Percentiles rank a stretch among this genome's conserved stretches.
phyloP scores from a whole-genome alignment of 2,113 vertebrate genomes.

The Dendropsophus ebraccatus region DNA sequence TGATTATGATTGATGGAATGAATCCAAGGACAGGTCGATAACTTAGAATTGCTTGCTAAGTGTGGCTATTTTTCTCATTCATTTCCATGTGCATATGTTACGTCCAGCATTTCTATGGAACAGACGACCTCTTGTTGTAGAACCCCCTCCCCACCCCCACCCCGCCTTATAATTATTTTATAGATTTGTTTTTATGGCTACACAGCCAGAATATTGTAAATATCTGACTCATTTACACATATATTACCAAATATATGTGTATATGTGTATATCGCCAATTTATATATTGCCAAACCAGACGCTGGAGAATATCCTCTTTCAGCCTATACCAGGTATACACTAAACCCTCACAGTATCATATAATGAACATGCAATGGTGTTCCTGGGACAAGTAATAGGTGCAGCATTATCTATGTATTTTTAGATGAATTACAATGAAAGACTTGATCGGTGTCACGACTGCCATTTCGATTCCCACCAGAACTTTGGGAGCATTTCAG shows the following conservation, averaged over 20 bases:
- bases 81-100: no score
- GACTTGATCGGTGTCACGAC: background rate
- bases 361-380: background rate
- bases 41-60: no score
- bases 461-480: background rate
- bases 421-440: conserved; percentile 3
- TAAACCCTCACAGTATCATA: background rate
- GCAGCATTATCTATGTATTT: background rate
- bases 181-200: no score
- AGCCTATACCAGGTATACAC: background rate
- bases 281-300: background rate
- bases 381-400: background rate
- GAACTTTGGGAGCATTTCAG: background rate
- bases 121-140: no score
- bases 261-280: no score
- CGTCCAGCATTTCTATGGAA: background rate
- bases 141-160: no score
- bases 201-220: no score
- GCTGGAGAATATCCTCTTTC: background rate
- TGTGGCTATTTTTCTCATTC: no score
- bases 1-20: no score
- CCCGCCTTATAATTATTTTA: no score
- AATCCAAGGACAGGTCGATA: no score
- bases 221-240: background rate
- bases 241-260: no score